Conservation (phyloP, 2,797 vertebrate genomes). For the Ispidina picta region DNA sequence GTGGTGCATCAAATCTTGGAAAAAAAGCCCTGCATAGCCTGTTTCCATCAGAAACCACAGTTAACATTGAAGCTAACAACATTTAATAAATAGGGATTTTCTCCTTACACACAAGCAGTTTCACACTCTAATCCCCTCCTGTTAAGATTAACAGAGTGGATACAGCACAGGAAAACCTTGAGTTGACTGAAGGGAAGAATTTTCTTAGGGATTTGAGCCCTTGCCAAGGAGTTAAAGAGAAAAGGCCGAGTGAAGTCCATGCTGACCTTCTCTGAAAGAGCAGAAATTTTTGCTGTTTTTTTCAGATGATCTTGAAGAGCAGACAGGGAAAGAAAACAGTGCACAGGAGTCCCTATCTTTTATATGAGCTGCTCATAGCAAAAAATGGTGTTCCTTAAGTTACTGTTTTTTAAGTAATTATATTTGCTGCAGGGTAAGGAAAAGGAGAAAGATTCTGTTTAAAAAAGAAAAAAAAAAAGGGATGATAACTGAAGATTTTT, state of each 20-base stretch:
- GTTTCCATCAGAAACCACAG: background rate
- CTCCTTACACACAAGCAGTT: slow-evolving; percentile 12
- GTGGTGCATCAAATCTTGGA: background rate
- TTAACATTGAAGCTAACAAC: background rate
- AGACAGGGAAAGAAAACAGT: background rate
- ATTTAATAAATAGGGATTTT: slow-evolving; percentile 51
- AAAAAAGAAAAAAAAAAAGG: no score
- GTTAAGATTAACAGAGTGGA: slow-evolving; percentile 37
- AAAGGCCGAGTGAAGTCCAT: slow-evolving; percentile 26
- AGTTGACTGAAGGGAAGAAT: slow-evolving; percentile 36
- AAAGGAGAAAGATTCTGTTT: background rate
- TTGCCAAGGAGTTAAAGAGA: slow-evolving; percentile 52
- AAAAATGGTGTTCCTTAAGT: background rate
- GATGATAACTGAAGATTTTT: background rate
- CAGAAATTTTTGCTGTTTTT: slow-evolving; percentile 7
- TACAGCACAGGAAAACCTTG: slow-evolving; percentile 42
- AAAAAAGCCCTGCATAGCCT: background rate
- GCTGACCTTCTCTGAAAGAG: slow-evolving; percentile 51
- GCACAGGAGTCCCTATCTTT: background rate
- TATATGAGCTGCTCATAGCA: background rate
- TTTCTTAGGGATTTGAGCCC: slow-evolving; percentile 63
- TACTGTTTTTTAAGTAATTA: background rate
- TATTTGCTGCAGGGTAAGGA: background rate
- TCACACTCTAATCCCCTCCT: slow-evolving; percentile 36
- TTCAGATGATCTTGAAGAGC: slow-evolving; percentile 18